These are phyloP conservation scores for Pachypsylla venusta DNA, from an alignment of 1,140 invertebrate species.

Conservation along the genomic window DNA sequence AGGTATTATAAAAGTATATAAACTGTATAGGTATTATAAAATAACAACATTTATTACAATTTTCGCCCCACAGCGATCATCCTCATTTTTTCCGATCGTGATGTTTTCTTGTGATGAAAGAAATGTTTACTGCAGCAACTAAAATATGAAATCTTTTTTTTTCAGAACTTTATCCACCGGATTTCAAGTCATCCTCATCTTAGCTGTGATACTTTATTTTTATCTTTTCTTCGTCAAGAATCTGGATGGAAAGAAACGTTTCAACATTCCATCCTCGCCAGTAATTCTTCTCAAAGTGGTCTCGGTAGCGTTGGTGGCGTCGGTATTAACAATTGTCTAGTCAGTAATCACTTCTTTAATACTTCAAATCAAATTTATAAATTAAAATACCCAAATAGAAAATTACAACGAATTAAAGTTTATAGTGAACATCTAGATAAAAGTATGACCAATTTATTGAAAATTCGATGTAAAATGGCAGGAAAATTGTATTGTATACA, in stretches of 20 bases:
- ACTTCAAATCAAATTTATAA: too few species aligned
- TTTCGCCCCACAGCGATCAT: too few species aligned
- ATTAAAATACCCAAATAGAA: background rate
- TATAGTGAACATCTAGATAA: background rate
- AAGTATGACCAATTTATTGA: conserved; percentile 32
- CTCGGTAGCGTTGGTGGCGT: too few species aligned
- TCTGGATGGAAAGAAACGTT: conserved; percentile 61
- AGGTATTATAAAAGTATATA: too few species aligned
- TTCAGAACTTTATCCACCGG: conserved; percentile 55
- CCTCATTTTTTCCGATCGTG: too few species aligned
- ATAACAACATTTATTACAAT: too few species aligned
- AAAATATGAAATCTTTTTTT: conserved; percentile 19
- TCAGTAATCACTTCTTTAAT: too few species aligned
- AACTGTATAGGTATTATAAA: too few species aligned
- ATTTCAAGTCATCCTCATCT: conserved; percentile 56
- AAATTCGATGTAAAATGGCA: conserved; percentile 47
- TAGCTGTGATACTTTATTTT: conserved; percentile 58
- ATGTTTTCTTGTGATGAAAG: too few species aligned
- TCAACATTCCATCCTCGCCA: conserved; percentile 38
- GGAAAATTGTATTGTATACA: conserved; percentile 64
- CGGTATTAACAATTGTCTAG: too few species aligned
- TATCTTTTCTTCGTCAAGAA: conserved; percentile 54
- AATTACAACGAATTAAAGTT: background rate
- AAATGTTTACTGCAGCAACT: background rate
- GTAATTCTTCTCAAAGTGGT: background rate